Evolutionary conservation across 2,888 invertebrate genomes (phyloP).

Genomic region (Lumbricus terrestris): DNA sequence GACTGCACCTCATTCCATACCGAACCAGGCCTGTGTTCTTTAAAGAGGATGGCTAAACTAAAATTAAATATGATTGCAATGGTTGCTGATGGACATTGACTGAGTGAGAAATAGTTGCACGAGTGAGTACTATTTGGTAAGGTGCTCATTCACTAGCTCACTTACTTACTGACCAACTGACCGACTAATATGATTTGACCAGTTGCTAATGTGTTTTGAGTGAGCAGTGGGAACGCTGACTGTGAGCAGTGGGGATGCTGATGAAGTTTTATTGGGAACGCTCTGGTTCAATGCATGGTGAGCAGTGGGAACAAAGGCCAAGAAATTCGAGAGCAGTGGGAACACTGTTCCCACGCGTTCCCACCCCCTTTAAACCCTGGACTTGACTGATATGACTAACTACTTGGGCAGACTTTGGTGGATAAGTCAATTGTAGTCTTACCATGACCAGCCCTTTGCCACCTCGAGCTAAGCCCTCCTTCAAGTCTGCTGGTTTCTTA

Average conservation of each 20-base stretch:
- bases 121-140: background rate
- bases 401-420: background rate
- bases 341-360: too few relatives aligned
- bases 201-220: too few relatives aligned
- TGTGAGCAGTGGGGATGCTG: too few relatives aligned
- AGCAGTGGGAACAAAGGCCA: too few relatives aligned
- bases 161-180: background rate
- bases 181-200: background rate
- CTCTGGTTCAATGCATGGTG: too few relatives aligned
- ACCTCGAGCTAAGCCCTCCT: conserved; percentile 88
- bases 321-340: too few relatives aligned
- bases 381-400: background rate
- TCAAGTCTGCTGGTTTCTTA: conserved; percentile 81
- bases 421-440: background rate
- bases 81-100: too few relatives aligned
- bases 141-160: background rate
- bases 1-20: conserved; percentile 46
- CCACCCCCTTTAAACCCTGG: too few relatives aligned
- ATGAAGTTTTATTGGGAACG: too few relatives aligned
- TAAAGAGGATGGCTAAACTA: conserved; percentile 65
- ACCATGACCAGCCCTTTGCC: conserved; percentile 77
- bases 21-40: conserved; percentile 59
- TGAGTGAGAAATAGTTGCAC: background rate
- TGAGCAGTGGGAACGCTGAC: too few relatives aligned
- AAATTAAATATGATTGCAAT: too few relatives aligned